These are phyloP conservation scores for Eidolon helvum DNA, from an alignment of 2,113 vertebrate species.

Conservation along the genomic window DNA sequence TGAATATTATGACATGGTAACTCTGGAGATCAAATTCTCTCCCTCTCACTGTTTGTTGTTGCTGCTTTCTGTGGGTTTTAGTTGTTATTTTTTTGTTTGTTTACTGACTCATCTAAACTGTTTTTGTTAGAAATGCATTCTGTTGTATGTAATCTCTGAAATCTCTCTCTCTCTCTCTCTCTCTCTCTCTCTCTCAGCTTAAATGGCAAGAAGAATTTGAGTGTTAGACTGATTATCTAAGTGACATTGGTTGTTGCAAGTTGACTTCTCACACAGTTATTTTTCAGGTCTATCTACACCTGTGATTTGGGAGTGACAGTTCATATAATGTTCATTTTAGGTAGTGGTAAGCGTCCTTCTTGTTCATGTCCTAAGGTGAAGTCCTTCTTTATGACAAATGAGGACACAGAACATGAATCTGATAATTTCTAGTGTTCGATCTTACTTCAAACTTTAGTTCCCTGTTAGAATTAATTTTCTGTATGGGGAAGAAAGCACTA, in stretches of 20 bases:
- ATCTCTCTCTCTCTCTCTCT: background rate
- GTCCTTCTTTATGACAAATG: constrained; percentile 53
- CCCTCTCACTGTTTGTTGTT: background rate
- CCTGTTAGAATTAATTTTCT: constrained; percentile 54
- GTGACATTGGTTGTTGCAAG: constrained; percentile 11
- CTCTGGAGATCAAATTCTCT: background rate
- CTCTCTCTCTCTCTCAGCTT: no score
- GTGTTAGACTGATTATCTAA: constrained; percentile 58
- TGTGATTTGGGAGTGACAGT: constrained; percentile 54
- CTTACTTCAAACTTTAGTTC: constrained; percentile 36
- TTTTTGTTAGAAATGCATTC: background rate
- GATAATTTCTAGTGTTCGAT: constrained; percentile 25
- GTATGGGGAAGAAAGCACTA: background rate
- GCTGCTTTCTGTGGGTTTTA: background rate
- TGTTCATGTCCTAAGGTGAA: constrained; percentile 29
- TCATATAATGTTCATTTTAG: constrained; percentile 57
- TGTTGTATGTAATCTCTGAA: background rate
- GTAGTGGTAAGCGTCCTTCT: background rate
- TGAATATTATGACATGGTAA: background rate
- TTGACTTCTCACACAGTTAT: constrained; percentile 49
- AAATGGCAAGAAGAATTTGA: background rate
- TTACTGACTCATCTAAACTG: background rate
- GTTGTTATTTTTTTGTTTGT: background rate
- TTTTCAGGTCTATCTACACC: constrained; percentile 43
- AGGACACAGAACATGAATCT: constrained; percentile 11